Conservation (phyloP, 2,797 vertebrate species). For the Eupleurogrammus muticus region DNA sequence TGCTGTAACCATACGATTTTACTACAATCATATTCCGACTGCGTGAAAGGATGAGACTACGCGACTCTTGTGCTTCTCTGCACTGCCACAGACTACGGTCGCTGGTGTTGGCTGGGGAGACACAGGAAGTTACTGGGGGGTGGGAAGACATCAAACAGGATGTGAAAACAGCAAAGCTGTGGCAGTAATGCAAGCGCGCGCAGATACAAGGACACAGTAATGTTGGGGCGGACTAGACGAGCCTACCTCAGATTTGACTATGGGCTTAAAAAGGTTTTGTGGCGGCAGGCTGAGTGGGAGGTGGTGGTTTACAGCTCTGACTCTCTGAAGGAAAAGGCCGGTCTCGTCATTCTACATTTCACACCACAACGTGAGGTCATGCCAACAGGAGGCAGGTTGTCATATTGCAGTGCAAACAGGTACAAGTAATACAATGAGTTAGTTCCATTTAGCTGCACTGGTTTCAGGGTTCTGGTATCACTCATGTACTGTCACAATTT, state of each 20-base stretch:
- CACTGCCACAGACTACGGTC: constrained; percentile 13
- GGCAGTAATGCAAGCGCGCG: constrained; percentile 22
- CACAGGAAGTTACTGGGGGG: constrained; percentile 82
- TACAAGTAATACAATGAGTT: neutral
- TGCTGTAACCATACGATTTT: neutral
- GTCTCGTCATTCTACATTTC: neutral
- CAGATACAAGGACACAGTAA: constrained; percentile 26
- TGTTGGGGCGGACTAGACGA: constrained; percentile 32
- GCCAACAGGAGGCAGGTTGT: neutral
- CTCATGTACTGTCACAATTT: neutral
- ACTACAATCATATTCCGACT: neutral
- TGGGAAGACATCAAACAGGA: constrained; percentile 83
- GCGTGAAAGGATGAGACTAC: neutral
- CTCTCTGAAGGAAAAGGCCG: neutral
- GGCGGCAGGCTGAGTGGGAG: neutral
- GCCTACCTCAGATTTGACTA: neutral
- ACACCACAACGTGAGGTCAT: neutral
- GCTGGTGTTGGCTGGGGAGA: constrained; percentile 70
- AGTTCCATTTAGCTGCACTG: neutral
- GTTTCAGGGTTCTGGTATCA: neutral
- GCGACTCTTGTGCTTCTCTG: neutral
- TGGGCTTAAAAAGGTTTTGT: neutral
- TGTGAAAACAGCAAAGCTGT: constrained; percentile 72
- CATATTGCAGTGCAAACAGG: no score
- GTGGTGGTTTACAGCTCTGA: neutral